phyloP scores from a whole-genome alignment of 2,888 invertebrate genomes.

The Masnerella sp. region DNA sequence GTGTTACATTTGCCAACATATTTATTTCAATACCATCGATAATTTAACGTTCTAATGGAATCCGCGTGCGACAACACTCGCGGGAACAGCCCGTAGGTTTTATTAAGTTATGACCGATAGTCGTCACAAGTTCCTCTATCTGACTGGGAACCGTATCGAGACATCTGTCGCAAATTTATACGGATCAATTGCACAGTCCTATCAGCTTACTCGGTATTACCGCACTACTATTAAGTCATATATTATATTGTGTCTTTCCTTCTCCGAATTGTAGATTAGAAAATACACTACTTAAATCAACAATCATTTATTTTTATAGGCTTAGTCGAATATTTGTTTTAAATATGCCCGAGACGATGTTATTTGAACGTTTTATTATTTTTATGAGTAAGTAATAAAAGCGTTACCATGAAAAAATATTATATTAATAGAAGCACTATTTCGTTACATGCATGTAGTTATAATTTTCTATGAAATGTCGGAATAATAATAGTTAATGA shows the following conservation, averaged over 20 bases:
- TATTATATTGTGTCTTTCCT: not conserved
- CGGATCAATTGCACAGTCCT: conserved; percentile 15
- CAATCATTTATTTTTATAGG: no score
- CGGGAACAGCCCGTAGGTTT: conserved; percentile 19
- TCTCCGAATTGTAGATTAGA: no score
- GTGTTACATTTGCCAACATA: no score
- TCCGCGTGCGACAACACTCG: conserved; percentile 14
- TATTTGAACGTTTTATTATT: no score
- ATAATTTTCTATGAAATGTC: not conserved
- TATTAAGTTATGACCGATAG: conserved; percentile 25
- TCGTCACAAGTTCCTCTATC: conserved; percentile 7
- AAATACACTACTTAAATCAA: no score
- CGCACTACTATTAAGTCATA: not conserved
- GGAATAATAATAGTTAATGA: conserved; percentile 1
- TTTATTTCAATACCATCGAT: not conserved
- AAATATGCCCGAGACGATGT: no score
- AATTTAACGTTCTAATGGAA: not conserved
- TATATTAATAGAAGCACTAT: no score
- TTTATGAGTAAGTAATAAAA: no score
- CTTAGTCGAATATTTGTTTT: no score
- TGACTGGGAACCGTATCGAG: conserved; percentile 22
- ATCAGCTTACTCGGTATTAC: conserved; percentile 1
- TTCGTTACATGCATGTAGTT: not conserved
- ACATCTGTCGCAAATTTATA: conserved; percentile 30
- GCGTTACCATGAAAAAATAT: no score